Evolutionary conservation across 2,797 vertebrate genomes (phyloP).

Genomic region (Alosa sapidissima): DNA sequence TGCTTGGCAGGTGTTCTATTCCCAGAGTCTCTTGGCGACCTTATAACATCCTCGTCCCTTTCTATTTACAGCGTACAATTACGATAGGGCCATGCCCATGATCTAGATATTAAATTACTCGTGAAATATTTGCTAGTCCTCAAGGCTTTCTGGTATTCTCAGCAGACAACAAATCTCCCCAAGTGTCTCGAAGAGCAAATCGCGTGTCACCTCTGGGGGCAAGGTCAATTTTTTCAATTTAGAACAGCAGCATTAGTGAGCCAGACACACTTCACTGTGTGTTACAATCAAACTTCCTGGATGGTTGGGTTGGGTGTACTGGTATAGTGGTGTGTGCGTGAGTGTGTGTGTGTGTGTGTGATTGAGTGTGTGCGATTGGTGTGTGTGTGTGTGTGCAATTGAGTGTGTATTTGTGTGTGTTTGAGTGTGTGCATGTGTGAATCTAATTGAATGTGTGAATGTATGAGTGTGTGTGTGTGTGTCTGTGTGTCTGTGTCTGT

Average conservation of each 20-base stretch:
- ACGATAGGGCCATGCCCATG: constrained; percentile 59
- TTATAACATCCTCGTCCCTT: not conserved
- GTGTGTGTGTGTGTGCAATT: not conserved
- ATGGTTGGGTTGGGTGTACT: constrained; percentile 1
- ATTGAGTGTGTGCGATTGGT: not conserved
- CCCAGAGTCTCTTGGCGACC: constrained; percentile 10
- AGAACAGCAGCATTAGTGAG: constrained; percentile 61
- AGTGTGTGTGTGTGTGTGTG: not conserved
- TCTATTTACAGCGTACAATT: constrained; percentile 43
- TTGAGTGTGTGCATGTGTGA: not conserved
- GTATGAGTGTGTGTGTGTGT: not conserved
- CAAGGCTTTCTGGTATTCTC: constrained; percentile 54
- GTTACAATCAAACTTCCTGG: constrained; percentile 58
- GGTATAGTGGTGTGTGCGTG: not conserved
- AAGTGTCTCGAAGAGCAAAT: constrained; percentile 58
- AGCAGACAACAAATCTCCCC: constrained; percentile 49
- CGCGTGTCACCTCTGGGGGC: constrained; percentile 64
- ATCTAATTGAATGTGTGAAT: not conserved
- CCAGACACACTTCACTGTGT: constrained; percentile 62
- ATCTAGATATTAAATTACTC: constrained; percentile 85
- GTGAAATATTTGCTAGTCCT: constrained; percentile 77
- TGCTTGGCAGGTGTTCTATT: constrained; percentile 24
- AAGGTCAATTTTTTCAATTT: constrained; percentile 71
- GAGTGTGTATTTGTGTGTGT: not conserved
- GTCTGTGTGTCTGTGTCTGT: not conserved